Evolutionary conservation across 2,113 vertebrate genomes (phyloP), one percentile per base, ranked within the genome.

Genomic region (Xenopus borealis): DNA sequence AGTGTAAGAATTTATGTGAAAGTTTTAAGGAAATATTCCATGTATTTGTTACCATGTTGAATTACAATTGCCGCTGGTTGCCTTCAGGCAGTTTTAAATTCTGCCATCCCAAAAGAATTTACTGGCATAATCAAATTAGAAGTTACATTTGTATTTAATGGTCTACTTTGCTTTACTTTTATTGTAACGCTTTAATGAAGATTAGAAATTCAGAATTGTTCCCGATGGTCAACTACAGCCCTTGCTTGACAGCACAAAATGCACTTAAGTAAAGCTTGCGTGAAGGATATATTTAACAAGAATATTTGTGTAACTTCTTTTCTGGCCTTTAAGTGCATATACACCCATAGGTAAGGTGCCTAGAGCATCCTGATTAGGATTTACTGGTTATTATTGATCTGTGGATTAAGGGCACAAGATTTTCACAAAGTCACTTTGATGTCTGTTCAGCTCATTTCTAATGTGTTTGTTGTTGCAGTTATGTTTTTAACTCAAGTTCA

Each of bases 151-250:
- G 74, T 64, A 69, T 77, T 77, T 77, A 77, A 64, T 70, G 47
- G 59, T 76, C 74, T 76, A 62, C 59, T 70, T 63, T 63, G 47
- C 67, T 70, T 68, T 52, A 63, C 59, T 63, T 63, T 67, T 67
- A 69, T 70, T 30, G n/a, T 62, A 77, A 70, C 63, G 47, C 64
- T 58, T 70, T 70, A 77, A 77, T 77, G 74, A 69, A 62, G 67
- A 77, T 77, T 77, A 70, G 74, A 64, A 69, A 77, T 77, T 70
- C 74, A 64, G 47, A 70, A 63, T 64, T 45, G 66, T 77, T 77
- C 74, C 67, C 74, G 33, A 18, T 70, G 74, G 74, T 77, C 74
- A 77, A 77, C 61, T 64, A 45, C 61, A 77, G 57, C 20, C 40
- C 62, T 55, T 70, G 47, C 18, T 33, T 77, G 74, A 77, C 67